Base-by-base conservation (phyloP, 2,888 invertebrate species). In the Chironomus riparius region DNA sequence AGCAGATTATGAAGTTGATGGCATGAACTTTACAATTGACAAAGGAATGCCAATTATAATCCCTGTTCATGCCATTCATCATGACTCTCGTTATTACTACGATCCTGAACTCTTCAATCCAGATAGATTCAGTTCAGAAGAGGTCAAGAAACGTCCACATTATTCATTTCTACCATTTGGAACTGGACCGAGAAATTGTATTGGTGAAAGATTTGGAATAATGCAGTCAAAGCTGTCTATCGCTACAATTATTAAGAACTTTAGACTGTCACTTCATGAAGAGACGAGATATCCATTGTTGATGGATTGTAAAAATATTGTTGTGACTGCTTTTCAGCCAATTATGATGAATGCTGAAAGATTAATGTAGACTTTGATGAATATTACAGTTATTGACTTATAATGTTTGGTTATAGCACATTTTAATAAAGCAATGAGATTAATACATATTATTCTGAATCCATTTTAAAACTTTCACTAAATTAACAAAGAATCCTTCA, bases 131-230 rank as follows among this genome's bases (percentile, higher is more conserved):
- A 47, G 47, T 12, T 2, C 47, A 10, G 68, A 74, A 21, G 61
- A 77, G 38, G 22, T 50, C 13, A 38, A 21, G 13, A 69, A 56
- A 4, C 28, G 68, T 4, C 76, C 50, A 12, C 47, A 18, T 18
- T 28, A 10, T 0, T n/a, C 50, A 3, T 76, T 69, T 47, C 12
- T 76, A 10, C 76, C 76, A 21, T 76, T 76, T 21, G 76, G 76
- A 0, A 22, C 2, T 65, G 65, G 65, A 21, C 18, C 18, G 0
- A 82, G 81, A 68, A 82, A 82, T 77, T 84, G 83, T 76, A 83
- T 84, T 76, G 83, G 84, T 18, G 82, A 80, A 62, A 80, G 84
- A 2, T 82, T 84, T 74, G 84, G 82, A 1, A 71, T 82, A 3
- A 78, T 83, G 0, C 83, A 83, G 65, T 65, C 79, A 0, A 83